Percentiles rank a stretch among this genome's conserved stretches.
Conservation (phyloP, 2,113 vertebrate species). For the Eleginops maclovinus region DNA sequence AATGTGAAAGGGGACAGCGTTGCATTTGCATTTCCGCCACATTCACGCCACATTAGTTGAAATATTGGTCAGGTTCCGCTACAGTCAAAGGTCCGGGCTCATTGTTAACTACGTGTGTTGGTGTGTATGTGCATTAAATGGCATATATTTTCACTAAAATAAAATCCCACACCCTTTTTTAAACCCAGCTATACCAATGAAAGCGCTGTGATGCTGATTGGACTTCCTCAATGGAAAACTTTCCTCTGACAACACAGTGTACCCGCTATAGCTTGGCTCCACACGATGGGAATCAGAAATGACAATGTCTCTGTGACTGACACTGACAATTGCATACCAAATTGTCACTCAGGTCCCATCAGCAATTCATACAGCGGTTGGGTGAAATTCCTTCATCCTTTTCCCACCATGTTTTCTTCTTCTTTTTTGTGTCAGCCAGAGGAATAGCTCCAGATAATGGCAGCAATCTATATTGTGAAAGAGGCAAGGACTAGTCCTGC, state of each 20-base stretch:
- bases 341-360: constrained; percentile 80
- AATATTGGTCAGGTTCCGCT: constrained; percentile 51
- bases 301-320: constrained; percentile 74
- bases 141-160: constrained; percentile 25
- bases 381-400: constrained; percentile 78
- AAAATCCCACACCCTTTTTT: constrained; percentile 25
- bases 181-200: constrained; percentile 1
- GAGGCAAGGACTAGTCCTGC: constrained; percentile 67
- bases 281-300: constrained; percentile 52
- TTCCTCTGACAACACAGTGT: constrained; percentile 31
- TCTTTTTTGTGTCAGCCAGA: constrained; percentile 62
- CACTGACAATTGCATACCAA: constrained; percentile 79
- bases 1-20: constrained; percentile 44
- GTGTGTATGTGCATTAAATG: background rate
- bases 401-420: constrained; percentile 64
- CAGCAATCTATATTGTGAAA: constrained; percentile 81
- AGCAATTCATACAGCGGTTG: constrained; percentile 74
- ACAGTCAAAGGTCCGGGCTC: constrained; percentile 34
- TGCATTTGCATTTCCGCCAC: constrained; percentile 64
- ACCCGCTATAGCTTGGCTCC: constrained; percentile 34
- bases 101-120: background rate
- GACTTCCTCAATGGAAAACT: constrained; percentile 25
- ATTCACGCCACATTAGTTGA: constrained; percentile 54
- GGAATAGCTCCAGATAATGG: constrained; percentile 82
- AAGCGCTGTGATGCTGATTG: constrained; percentile 30